Evolutionary conservation across 2,888 invertebrate species (phyloP), one percentile per base, ranked within the genome.

Genomic region (Lycocerus yunnanus): DNA sequence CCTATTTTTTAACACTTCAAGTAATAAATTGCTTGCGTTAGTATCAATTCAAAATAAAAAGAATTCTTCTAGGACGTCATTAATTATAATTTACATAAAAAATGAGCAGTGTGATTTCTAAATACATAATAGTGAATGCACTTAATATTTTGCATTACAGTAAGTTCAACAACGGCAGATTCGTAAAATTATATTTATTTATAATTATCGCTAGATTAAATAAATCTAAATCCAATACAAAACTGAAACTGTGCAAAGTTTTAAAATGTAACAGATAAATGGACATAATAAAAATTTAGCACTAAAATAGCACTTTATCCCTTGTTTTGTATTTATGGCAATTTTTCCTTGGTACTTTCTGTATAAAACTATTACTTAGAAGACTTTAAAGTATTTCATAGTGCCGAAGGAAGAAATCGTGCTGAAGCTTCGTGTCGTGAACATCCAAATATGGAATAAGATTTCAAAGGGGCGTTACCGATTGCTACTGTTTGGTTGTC

Each of bases 381-480:
- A 59, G 76, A 71, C 65, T 60, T 70, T 78, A 78, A 79, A 77
- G 80, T 81, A 81, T 79, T 80, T 77, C 76, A 78, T 78, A 77
- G 78, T 76, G 78, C 78, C 73, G 76, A 75, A 77, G 80, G 79
- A 80, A 80, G 80, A 74, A 78, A 78, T 77, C 78, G 78, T 77
- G 78, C 80, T 72, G 72, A 68, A 65, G 73, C 73, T 71, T 78
- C 72, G 75, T 60, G 75, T 81, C 81, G 81, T 81, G 81, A 78
- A 65, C 76, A 77, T 74, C 81, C 81, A 79, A 81, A 81, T 81
- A 81, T 80, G 81, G 81, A 60, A 66, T 71, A 71, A 76, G 77
- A 80, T 80, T 81, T 80, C 79, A 80, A 80, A 79, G 72, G 80
- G 81, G 78, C 77, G 79, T 79, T 79, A 80, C 79, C 76, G 79